These are phyloP conservation scores for Drosophila neonasuta DNA, from an alignment of 2,888 invertebrate genomes.

Conservation along the genomic window DNA sequence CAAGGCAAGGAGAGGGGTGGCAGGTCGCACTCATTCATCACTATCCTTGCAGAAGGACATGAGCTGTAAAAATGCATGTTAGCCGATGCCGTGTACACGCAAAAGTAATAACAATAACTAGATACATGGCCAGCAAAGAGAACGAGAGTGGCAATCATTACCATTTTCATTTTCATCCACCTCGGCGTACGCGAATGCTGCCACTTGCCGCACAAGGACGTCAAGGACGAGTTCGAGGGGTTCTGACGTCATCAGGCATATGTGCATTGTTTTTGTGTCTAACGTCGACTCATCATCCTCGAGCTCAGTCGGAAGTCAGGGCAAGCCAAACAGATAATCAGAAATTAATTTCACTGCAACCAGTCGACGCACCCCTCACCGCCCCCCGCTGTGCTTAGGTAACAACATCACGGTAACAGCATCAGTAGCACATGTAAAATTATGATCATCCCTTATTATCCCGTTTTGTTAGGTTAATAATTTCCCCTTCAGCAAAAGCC, in stretches of 20 bases:
- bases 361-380: constrained; percentile 31
- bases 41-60: constrained; percentile 41
- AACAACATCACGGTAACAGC: constrained; percentile 35
- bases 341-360: constrained; percentile 81
- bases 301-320: constrained; percentile 42
- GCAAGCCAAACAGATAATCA: constrained; percentile 81
- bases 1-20: constrained; percentile 6
- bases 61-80: constrained; percentile 49
- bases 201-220: constrained; percentile 61
- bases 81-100: constrained; percentile 52
- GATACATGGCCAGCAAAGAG: constrained; percentile 23
- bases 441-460: constrained; percentile 80
- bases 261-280: constrained; percentile 63
- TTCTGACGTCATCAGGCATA: constrained; percentile 69
- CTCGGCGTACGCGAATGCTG: constrained; percentile 46
- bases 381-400: constrained; percentile 52
- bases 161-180: constrained; percentile 54
- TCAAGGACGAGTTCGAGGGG: constrained; percentile 68
- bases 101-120: constrained; percentile 72
- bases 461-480: constrained; percentile 76
- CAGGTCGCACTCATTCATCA: constrained; percentile 63
- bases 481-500: constrained; percentile 34
- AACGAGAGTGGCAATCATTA: constrained; percentile 17
- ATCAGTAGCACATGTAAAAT: constrained; percentile 68
- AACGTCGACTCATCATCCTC: constrained; percentile 1